These are phyloP conservation scores for Trichonephila clavipes DNA, from an alignment of 1,140 invertebrate species.

Conservation along the genomic window DNA sequence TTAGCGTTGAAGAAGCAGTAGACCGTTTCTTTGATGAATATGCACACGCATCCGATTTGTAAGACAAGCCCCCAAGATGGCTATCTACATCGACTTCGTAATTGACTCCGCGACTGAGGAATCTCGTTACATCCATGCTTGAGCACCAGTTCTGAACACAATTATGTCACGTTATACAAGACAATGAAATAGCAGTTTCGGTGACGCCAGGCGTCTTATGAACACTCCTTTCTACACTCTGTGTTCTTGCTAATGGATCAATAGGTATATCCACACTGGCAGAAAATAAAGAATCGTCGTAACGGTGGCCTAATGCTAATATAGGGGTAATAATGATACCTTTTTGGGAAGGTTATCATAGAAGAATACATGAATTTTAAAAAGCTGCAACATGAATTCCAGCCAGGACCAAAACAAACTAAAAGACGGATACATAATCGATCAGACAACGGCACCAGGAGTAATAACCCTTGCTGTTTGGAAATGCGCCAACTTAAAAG, in stretches of 20 bases:
- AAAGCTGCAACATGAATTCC: not conserved
- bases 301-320: slow-evolving; percentile 35
- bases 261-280: not conserved
- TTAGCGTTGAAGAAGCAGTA: not conserved
- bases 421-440: slow-evolving; percentile 21
- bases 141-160: not conserved
- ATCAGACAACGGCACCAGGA: slow-evolving; percentile 33
- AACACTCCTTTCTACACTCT: not conserved
- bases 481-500: slow-evolving; percentile 34
- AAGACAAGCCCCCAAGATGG: slow-evolving; percentile 11
- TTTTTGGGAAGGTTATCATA: not conserved
- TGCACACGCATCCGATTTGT: slow-evolving; percentile 33
- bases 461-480: slow-evolving; percentile 38
- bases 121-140: slow-evolving; percentile 24
- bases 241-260: not conserved
- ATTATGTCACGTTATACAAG: slow-evolving; percentile 22
- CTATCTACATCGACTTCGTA: slow-evolving; percentile 28
- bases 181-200: slow-evolving; percentile 29
- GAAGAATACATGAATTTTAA: slow-evolving; percentile 40
- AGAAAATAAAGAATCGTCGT: not conserved
- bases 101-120: not conserved
- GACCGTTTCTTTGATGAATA: slow-evolving; percentile 27
- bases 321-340: not conserved
- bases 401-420: not conserved
- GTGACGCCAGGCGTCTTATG: not conserved